phyloP scores from a whole-genome alignment of 2,797 vertebrate genomes.

The Chelonia mydas region DNA sequence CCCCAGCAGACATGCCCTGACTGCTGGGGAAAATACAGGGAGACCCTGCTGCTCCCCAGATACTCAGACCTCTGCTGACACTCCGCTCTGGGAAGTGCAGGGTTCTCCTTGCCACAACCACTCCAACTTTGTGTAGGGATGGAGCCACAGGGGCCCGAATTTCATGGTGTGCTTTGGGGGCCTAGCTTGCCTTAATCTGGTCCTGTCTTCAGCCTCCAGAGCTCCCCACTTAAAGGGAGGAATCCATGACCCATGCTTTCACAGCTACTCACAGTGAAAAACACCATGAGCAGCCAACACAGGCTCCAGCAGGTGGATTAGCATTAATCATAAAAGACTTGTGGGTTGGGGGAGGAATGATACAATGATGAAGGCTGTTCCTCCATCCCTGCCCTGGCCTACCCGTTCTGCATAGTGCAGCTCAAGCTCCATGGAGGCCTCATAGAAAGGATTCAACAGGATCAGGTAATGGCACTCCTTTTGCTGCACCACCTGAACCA shows the following conservation, averaged over 20 bases:
- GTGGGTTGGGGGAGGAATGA: slow-evolving; percentile 34
- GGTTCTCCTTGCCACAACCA: neutral
- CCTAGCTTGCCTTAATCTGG: neutral
- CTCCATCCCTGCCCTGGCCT: neutral
- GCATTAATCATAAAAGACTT: slow-evolving; percentile 34
- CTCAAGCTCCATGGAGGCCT: neutral
- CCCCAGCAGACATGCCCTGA: neutral
- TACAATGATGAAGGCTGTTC: neutral
- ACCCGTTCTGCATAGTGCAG: neutral
- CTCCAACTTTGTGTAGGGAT: neutral
- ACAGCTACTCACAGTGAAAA: slow-evolving; percentile 55
- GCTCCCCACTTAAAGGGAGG: slow-evolving; percentile 32
- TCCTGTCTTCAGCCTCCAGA: neutral
- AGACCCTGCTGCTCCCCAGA: neutral
- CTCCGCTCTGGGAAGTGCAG: neutral
- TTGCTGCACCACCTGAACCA: neutral
- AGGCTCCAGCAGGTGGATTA: slow-evolving; percentile 59
- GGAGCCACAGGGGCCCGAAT: fast-evolving
- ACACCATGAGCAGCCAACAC: slow-evolving; percentile 7
- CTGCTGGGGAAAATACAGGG: neutral
- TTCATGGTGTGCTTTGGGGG: neutral
- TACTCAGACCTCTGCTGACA: neutral
- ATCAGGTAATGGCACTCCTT: neutral
- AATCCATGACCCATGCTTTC: slow-evolving; percentile 55
- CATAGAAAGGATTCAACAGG: fast-evolving